Evolutionary conservation across 2,888 invertebrate species (phyloP).

Genomic region (Cyaniris semiargus): DNA sequence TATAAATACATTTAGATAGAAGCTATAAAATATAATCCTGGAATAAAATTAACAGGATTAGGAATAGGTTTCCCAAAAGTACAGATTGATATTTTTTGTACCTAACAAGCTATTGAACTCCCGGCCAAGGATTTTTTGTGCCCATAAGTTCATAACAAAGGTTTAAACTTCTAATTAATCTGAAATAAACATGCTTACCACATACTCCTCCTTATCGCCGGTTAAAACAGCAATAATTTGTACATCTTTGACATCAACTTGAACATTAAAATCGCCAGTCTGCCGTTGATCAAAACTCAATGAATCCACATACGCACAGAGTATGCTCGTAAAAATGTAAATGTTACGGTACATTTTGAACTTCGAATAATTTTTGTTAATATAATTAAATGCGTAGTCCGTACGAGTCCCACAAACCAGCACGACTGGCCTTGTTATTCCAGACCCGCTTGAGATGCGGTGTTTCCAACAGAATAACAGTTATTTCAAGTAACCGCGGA

Average conservation of each 20-base stretch:
- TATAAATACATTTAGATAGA: no score
- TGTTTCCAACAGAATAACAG: slow-evolving; percentile 78
- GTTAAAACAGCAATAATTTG: slow-evolving; percentile 85
- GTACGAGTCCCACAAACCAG: slow-evolving; percentile 57
- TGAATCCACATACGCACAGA: slow-evolving; percentile 49
- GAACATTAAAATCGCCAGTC: slow-evolving; percentile 88
- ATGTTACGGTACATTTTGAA: slow-evolving; percentile 38
- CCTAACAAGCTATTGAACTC: not conserved
- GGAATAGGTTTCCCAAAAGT: no score
- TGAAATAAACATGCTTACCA: slow-evolving; percentile 60
- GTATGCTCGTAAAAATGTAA: slow-evolving; percentile 44
- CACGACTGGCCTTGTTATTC: slow-evolving; percentile 55
- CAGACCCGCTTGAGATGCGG: slow-evolving; percentile 57
- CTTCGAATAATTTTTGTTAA: slow-evolving; percentile 22
- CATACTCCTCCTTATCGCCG: slow-evolving; percentile 81
- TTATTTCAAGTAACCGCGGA: slow-evolving; percentile 74
- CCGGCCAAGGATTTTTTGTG: not conserved
- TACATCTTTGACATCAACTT: slow-evolving; percentile 88
- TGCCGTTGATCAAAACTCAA: slow-evolving; percentile 85
- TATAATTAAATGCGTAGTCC: slow-evolving; percentile 41
- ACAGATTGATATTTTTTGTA: not conserved
- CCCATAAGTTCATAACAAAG: not conserved
- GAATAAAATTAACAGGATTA: no score
- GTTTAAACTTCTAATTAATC: not conserved
- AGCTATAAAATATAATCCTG: no score